These are phyloP conservation scores for Anomalospiza imberbis DNA, from an alignment of 2,797 vertebrate species.

Conservation along the genomic window DNA sequence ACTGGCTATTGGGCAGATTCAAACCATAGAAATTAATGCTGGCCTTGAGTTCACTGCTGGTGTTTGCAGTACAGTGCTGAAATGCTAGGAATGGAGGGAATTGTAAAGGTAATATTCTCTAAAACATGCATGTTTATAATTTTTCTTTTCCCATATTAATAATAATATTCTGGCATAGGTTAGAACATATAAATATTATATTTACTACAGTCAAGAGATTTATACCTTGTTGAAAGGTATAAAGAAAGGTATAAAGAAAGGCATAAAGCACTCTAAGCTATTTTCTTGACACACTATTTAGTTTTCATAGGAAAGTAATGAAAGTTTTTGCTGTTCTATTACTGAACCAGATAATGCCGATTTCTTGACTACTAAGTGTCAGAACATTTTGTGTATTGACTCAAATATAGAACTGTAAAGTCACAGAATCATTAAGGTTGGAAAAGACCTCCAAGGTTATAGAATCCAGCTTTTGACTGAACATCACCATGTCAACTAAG, in stretches of 20 bases:
- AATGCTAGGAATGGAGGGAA: background rate
- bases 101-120: background rate
- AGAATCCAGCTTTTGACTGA: background rate
- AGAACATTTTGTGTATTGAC: background rate
- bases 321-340: background rate
- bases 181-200: conserved; percentile 10
- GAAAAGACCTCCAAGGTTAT: background rate
- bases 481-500: background rate
- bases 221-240: background rate
- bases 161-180: background rate
- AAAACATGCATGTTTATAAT: background rate
- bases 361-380: background rate
- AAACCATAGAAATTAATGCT: background rate
- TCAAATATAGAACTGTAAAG: background rate
- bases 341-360: background rate
- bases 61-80: background rate
- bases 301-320: background rate
- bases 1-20: background rate
- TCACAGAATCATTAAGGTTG: background rate
- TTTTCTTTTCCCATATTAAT: background rate
- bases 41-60: background rate
- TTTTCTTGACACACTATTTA: background rate
- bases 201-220: background rate
- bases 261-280: background rate
- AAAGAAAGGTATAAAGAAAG: background rate